A percentile compares a stretch with the other conserved stretches of the same genome.
Evolutionary conservation across 2,113 vertebrate species (phyloP).

Genomic region (Centropristis striata): DNA sequence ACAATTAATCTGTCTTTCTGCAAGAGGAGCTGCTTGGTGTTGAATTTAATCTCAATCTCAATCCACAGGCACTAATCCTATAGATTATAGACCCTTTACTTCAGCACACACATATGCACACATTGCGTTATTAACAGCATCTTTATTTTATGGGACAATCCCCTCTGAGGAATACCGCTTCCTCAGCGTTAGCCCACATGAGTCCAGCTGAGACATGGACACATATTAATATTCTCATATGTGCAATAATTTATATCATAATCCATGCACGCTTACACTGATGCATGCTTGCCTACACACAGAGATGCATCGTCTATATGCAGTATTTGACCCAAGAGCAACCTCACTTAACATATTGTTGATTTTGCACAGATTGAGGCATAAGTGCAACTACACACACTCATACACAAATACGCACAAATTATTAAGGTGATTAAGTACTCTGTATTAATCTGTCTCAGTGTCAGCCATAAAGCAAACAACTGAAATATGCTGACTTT

Average conservation of each 20-base stretch:
- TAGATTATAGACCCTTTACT: conserved; percentile 63
- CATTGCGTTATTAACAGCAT: conserved; percentile 26
- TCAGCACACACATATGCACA: conserved; percentile 4
- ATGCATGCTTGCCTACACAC: conserved; percentile 2
- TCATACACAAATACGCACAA: not conserved
- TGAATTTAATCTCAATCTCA: conserved; percentile 72
- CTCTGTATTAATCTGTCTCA: conserved; percentile 49
- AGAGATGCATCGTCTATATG: not conserved
- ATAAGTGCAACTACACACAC: not conserved
- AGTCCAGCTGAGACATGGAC: conserved; percentile 38
- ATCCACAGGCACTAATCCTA: conserved; percentile 70
- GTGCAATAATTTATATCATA: not conserved
- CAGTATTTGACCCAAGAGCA: conserved; percentile 5
- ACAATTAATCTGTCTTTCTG: conserved; percentile 38
- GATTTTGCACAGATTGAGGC: conserved; percentile 3
- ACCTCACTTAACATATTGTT: not conserved
- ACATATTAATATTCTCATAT: conserved; percentile 4
- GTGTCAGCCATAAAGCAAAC: conserved; percentile 59
- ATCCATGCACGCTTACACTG: not conserved
- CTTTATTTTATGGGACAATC: conserved; percentile 54
- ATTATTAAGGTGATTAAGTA: conserved; percentile 39
- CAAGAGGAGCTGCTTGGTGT: conserved; percentile 43
- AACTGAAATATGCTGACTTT: conserved; percentile 72
- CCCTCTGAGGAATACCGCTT: conserved; percentile 31
- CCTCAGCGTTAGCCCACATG: conserved; percentile 8